Evolutionary conservation across 2,113 vertebrate species (phyloP).

Genomic region (Gavia stellata): DNA sequence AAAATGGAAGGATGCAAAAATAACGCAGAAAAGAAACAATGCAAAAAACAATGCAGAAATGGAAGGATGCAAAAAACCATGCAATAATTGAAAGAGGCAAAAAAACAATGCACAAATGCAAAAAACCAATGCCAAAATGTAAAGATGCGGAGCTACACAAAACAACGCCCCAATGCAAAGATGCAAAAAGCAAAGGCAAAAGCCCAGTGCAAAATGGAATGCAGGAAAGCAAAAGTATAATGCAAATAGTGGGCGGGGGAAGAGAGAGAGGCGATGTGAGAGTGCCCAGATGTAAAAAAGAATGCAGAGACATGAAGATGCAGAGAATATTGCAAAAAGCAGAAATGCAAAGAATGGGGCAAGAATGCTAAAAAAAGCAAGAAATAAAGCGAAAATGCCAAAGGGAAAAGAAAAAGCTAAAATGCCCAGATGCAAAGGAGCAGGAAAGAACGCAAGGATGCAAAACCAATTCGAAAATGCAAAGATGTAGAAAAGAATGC

Average conservation of each 20-base stretch:
- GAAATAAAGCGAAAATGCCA: accelerated
- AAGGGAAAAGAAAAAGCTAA: not conserved
- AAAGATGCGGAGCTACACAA: not conserved
- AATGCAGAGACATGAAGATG: accelerated
- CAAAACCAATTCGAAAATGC: not conserved
- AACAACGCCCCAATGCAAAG: not conserved
- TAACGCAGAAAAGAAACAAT: not conserved
- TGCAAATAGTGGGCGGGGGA: too few relatives aligned
- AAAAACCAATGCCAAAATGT: not conserved
- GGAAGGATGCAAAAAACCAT: not conserved
- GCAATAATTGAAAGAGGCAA: too few relatives aligned
- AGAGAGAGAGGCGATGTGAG: accelerated
- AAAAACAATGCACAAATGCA: not conserved
- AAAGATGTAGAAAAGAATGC: not conserved
- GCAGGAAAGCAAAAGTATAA: too few relatives aligned
- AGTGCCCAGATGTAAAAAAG: not conserved
- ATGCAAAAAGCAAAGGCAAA: not conserved
- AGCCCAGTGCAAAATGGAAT: not conserved
- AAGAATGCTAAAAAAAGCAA: not conserved
- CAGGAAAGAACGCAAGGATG: not conserved
- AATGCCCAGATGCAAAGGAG: not conserved
- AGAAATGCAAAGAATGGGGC: not conserved
- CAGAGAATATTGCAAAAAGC: not conserved
- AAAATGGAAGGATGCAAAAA: not conserved
- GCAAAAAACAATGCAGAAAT: not conserved